These are phyloP conservation scores for Drosophila prostipennis DNA, from an alignment of 2,888 invertebrate species.

Conservation along the genomic window DNA sequence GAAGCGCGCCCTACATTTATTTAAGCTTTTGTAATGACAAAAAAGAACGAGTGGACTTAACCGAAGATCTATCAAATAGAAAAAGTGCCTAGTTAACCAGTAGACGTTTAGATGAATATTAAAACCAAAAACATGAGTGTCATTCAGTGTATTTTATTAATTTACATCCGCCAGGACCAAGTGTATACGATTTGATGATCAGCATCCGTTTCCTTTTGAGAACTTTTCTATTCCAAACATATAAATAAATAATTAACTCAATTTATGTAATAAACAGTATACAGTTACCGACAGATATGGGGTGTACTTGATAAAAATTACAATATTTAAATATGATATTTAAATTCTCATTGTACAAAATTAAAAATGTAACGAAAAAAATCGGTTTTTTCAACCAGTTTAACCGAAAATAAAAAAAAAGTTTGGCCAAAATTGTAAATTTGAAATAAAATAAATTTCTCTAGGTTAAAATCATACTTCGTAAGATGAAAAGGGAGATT, in stretches of 20 bases:
- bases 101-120: conserved; percentile 27
- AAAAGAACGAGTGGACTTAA: not conserved
- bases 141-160: conserved; percentile 8
- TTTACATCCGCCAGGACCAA: conserved; percentile 9
- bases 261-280: conserved; percentile 17
- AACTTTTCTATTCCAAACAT: conserved; percentile 24
- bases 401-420: no score
- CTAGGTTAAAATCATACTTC: no score
- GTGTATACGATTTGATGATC: conserved; percentile 16
- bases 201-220: no score
- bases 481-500: no score
- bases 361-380: not conserved
- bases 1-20: not conserved
- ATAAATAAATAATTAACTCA: conserved; percentile 12
- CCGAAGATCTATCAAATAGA: conserved; percentile 40
- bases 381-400: no score
- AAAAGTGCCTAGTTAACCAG: conserved; percentile 67
- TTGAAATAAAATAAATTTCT: no score
- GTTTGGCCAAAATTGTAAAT: no score
- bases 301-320: not conserved
- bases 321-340: no score
- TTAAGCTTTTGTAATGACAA: not conserved
- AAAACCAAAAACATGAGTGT: not conserved
- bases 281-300: conserved; percentile 7
- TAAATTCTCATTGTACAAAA: not conserved